These are phyloP conservation scores for Machaerirhynchus nigripectus DNA, from an alignment of 2,113 vertebrate species.

Conservation along the genomic window DNA sequence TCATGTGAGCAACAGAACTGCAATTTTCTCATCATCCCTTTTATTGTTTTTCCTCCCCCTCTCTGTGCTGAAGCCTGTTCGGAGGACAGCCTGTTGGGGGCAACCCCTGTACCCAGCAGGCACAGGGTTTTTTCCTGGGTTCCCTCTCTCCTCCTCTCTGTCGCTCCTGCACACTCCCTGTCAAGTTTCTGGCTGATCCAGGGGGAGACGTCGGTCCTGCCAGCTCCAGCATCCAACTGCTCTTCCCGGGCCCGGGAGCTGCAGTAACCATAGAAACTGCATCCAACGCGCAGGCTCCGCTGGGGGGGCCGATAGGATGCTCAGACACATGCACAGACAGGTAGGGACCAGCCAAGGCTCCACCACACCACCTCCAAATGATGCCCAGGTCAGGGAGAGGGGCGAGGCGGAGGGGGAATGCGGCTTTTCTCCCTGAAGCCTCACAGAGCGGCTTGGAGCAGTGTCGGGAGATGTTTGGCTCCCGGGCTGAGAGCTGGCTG, in stretches of 20 bases:
- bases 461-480: not conserved
- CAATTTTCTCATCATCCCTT: slow-evolving; percentile 23
- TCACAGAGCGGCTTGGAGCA: rapidly evolving
- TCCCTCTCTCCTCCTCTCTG: slow-evolving; percentile 35
- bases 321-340: slow-evolving; percentile 39
- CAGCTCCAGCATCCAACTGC: slow-evolving; percentile 61
- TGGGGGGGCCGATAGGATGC: not conserved
- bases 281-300: slow-evolving; percentile 65
- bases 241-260: slow-evolving; percentile 57
- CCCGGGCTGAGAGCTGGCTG: not conserved
- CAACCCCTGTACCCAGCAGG: slow-evolving; percentile 16
- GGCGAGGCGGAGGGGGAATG: rapidly evolving
- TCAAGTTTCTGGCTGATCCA: slow-evolving; percentile 75
- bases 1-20: slow-evolving; percentile 7
- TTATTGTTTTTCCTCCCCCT: not conserved
- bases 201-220: slow-evolving; percentile 70
- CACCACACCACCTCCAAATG: not conserved
- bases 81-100: slow-evolving; percentile 42
- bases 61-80: not conserved
- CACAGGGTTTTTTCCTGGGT: not conserved
- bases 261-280: slow-evolving; percentile 80
- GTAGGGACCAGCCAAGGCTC: slow-evolving; percentile 38
- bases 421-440: not conserved
- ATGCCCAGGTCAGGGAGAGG: not conserved
- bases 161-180: slow-evolving; percentile 56